Percentiles rank a stretch among this genome's conserved stretches.
Evolutionary conservation across 2,888 invertebrate genomes (phyloP).

Genomic region (Eilema sororculum): DNA sequence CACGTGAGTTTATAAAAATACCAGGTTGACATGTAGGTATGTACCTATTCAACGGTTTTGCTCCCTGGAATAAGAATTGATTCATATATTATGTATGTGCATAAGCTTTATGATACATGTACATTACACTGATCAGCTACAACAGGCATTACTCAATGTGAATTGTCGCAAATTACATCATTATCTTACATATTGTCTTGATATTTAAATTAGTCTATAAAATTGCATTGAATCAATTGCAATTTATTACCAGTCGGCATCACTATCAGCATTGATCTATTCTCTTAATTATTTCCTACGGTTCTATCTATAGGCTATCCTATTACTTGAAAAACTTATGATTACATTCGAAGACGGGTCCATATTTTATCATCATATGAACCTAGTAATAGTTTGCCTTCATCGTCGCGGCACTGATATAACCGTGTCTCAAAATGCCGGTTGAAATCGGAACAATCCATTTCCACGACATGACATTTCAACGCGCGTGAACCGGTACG

Average conservation of each 20-base stretch:
- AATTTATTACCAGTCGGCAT: not conserved
- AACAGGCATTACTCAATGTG: not conserved
- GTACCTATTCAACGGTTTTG: constrained; percentile 10
- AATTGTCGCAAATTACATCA: constrained; percentile 29
- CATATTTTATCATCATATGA: too few relatives aligned
- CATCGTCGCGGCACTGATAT: not conserved
- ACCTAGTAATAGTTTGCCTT: not conserved
- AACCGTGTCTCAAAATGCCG: too few relatives aligned
- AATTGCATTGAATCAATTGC: not conserved
- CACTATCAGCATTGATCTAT: too few relatives aligned
- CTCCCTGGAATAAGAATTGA: constrained; percentile 55
- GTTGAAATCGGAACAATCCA: too few relatives aligned
- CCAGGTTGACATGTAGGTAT: constrained; percentile 30
- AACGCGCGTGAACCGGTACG: not conserved
- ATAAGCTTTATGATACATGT: constrained; percentile 14
- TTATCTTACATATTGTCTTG: not conserved
- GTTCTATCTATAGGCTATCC: too few relatives aligned
- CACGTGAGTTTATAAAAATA: constrained; percentile 32
- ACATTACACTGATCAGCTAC: constrained; percentile 5
- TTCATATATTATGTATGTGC: constrained; percentile 48
- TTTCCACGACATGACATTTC: not conserved
- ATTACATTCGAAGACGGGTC: too few relatives aligned
- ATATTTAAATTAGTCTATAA: not conserved
- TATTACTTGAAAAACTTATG: too few relatives aligned
- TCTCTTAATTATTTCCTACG: too few relatives aligned